Evolutionary conservation across 2,113 vertebrate species (phyloP).

Genomic region (Triplophysa rosa): DNA sequence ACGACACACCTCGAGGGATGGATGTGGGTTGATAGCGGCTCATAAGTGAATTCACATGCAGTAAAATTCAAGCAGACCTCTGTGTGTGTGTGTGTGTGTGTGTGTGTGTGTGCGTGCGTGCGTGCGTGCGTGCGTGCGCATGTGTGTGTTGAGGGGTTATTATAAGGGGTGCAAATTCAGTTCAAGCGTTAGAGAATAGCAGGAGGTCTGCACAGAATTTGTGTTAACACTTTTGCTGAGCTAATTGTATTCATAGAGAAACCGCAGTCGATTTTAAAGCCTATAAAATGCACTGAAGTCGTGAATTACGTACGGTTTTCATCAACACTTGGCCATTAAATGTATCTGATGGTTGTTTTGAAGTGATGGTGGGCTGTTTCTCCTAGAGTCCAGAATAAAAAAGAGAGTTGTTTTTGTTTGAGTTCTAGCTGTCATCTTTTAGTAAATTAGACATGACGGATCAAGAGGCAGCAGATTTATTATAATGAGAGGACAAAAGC

Average conservation of each 20-base stretch:
- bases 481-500: too few relatives aligned
- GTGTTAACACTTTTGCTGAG: constrained; percentile 5
- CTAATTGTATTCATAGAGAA: constrained; percentile 14
- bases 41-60: constrained; percentile 15
- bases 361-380: background rate
- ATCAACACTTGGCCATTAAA: constrained; percentile 31
- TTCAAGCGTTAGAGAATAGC: constrained; percentile 4
- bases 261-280: constrained; percentile 26
- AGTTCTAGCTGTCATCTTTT: background rate
- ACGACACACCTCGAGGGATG: constrained; percentile 16
- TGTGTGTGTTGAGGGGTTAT: constrained; percentile 4
- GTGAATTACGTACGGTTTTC: constrained; percentile 6
- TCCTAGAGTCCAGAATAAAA: too few relatives aligned
- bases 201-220: constrained; percentile 18
- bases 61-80: background rate
- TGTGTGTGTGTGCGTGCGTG: constrained; percentile 1
- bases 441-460: too few relatives aligned
- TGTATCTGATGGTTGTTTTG: background rate
- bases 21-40: constrained; percentile 19
- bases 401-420: too few relatives aligned
- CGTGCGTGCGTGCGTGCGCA: too few relatives aligned
- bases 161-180: background rate
- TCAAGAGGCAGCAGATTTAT: too few relatives aligned
- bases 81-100: constrained; percentile 11
- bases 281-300: background rate